A percentile compares a stretch with the other conserved stretches of the same genome.
Evolutionary conservation across 2,888 invertebrate genomes (phyloP).

Genomic region (Neoaliturus tenellus): DNA sequence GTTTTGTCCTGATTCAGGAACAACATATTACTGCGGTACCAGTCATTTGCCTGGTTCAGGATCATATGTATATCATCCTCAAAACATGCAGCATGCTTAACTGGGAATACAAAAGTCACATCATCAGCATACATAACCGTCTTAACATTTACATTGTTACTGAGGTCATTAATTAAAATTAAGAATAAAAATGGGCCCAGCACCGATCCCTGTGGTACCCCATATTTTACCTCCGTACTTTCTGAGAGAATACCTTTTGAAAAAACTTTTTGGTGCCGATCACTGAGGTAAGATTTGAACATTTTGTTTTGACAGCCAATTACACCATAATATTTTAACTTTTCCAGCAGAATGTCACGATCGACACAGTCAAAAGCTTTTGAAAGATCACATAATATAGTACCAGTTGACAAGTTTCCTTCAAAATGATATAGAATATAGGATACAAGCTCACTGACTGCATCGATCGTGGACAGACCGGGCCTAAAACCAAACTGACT

Average conservation of each 20-base stretch:
- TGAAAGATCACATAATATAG: background rate
- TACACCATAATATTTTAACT: background rate
- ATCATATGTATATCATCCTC: background rate
- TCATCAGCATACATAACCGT: background rate
- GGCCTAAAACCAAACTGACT: background rate
- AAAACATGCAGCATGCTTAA: background rate
- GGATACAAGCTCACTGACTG: background rate
- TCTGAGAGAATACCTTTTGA: no score
- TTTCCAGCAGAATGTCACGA: background rate
- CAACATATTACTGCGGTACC: background rate
- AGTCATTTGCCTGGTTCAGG: background rate
- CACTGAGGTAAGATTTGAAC: constrained; percentile 11
- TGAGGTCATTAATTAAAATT: background rate
- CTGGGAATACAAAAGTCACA: background rate
- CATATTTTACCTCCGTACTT: no score
- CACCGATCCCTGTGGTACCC: no score
- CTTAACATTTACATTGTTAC: background rate
- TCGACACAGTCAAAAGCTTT: background rate
- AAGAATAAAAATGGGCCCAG: no score
- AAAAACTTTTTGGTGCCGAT: background rate
- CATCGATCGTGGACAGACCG: background rate
- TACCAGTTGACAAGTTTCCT: background rate
- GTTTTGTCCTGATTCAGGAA: background rate
- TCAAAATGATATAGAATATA: background rate
- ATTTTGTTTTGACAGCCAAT: background rate